A percentile compares a stretch with the other conserved stretches of the same genome.
Conservation (phyloP, 2,888 invertebrate genomes). For the Apomyelois bistriatella region DNA sequence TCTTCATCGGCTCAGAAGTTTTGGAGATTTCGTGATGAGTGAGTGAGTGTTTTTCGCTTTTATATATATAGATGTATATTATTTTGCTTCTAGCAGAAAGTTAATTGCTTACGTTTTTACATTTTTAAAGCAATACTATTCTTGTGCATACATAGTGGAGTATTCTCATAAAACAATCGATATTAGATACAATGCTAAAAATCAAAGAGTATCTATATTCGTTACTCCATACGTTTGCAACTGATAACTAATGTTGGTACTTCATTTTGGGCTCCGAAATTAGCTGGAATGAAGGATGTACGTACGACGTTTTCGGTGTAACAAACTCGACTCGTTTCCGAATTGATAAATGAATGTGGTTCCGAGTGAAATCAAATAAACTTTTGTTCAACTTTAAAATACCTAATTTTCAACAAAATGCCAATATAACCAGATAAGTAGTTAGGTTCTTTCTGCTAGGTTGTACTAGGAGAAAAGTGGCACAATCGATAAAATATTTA, state of each 20-base stretch:
- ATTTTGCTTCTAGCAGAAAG: too few relatives aligned
- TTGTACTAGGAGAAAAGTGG: background rate
- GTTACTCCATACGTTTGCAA: background rate
- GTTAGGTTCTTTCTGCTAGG: background rate
- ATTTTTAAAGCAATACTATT: too few relatives aligned
- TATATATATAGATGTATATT: too few relatives aligned
- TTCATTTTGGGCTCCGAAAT: slow-evolving; percentile 24
- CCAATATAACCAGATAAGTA: background rate
- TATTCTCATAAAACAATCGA: too few relatives aligned
- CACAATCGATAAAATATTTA: background rate
- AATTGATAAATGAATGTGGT: slow-evolving; percentile 14
- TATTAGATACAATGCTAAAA: too few relatives aligned
- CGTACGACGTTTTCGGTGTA: slow-evolving; percentile 30
- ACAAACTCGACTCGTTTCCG: slow-evolving; percentile 40
- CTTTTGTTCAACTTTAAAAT: slow-evolving; percentile 2
- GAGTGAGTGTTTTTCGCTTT: too few relatives aligned
- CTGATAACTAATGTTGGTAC: slow-evolving; percentile 6
- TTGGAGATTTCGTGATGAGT: too few relatives aligned
- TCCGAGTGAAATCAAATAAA: slow-evolving; percentile 2
- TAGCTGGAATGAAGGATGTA: slow-evolving; percentile 48
- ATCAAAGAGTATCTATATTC: too few relatives aligned
- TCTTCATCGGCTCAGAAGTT: too few relatives aligned
- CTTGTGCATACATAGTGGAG: too few relatives aligned
- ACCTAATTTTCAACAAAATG: background rate
- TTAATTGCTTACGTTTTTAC: too few relatives aligned